phyloP scores from a whole-genome alignment of 2,113 vertebrate genomes.

The Actenoides lindsayi region DNA sequence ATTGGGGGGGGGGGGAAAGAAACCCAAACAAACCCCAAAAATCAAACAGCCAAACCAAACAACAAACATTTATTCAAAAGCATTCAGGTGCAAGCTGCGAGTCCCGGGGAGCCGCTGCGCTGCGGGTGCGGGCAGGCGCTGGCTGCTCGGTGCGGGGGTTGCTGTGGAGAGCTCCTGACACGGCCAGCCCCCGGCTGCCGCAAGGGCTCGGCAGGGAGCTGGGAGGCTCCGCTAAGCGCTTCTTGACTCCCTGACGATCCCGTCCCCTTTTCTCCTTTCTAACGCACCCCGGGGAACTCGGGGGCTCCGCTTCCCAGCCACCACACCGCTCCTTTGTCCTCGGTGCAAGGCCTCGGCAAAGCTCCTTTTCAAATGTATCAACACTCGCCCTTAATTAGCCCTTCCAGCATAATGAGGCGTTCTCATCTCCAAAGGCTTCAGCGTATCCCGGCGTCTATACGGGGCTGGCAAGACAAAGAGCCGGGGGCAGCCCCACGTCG shows the following conservation, averaged over 20 bases:
- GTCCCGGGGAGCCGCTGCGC: not conserved
- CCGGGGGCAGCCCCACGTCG: not conserved
- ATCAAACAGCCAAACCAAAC: too few relatives aligned
- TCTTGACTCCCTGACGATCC: not conserved
- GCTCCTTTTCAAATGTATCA: not conserved
- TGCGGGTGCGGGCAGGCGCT: not conserved
- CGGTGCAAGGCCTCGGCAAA: not conserved
- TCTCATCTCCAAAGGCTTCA: not conserved
- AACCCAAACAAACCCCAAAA: too few relatives aligned
- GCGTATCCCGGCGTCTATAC: not conserved
- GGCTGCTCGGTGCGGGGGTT: not conserved
- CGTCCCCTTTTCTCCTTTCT: not conserved
- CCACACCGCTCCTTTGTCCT: not conserved
- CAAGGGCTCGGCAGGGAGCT: not conserved
- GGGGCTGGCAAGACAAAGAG: not conserved
- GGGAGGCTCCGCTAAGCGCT: rapidly evolving
- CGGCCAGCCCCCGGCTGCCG: too few relatives aligned
- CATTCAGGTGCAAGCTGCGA: not conserved
- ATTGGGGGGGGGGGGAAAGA: too few relatives aligned
- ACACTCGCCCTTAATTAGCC: not conserved
- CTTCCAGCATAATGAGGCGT: not conserved
- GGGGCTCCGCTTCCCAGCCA: not conserved
- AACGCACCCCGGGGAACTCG: not conserved
- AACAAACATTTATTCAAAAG: not conserved
- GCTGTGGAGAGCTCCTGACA: not conserved